These are phyloP conservation scores for Myripristis jacobus DNA, from an alignment of 2,797 vertebrate genomes.

Conservation along the genomic window DNA sequence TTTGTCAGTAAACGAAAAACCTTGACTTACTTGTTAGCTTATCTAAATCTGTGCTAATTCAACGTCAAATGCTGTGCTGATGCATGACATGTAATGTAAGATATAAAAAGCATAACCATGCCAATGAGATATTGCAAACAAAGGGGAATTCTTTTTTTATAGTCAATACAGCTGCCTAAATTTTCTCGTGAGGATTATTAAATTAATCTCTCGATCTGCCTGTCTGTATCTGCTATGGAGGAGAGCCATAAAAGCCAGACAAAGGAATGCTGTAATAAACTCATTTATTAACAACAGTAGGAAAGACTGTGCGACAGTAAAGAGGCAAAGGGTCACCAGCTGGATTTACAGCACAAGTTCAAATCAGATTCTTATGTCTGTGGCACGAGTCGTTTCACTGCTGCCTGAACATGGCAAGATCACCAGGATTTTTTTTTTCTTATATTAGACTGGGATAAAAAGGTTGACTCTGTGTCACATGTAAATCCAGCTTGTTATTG, in stretches of 20 bases:
- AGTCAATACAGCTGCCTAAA: neutral
- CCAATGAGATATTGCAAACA: neutral
- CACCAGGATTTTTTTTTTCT: neutral
- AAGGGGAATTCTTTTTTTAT: neutral
- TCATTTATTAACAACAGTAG: slow-evolving; percentile 18
- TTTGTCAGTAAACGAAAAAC: neutral
- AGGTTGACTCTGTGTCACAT: neutral
- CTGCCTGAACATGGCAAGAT: neutral
- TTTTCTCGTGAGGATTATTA: neutral
- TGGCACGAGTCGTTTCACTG: neutral
- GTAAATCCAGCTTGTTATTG: neutral
- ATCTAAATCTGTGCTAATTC: neutral
- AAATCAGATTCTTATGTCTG: neutral
- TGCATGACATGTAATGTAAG: neutral
- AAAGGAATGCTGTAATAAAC: neutral
- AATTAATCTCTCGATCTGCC: neutral
- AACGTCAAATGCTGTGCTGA: neutral
- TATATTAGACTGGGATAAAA: neutral
- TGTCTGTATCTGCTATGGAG: neutral
- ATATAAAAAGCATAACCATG: neutral
- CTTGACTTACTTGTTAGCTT: neutral
- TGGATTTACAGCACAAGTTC: neutral
- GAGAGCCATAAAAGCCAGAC: neutral
- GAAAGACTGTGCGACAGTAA: slow-evolving; percentile 12
- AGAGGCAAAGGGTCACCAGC: slow-evolving; percentile 10